Evolutionary conservation across 2,113 vertebrate species (phyloP).

Genomic region (Mola mola): DNA sequence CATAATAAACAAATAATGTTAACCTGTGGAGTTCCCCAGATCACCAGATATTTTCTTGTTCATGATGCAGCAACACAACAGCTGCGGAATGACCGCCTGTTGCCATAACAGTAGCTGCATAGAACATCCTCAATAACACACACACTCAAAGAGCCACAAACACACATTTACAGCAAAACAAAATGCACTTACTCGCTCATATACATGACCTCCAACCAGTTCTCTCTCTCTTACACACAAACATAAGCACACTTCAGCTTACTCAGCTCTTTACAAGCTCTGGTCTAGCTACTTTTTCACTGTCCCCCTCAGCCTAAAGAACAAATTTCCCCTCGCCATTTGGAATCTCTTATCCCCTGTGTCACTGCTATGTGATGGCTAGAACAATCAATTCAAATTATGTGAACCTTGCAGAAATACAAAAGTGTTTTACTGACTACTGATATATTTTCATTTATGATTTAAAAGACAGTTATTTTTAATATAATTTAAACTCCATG

Average conservation of each 20-base stretch:
- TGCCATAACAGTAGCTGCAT: slow-evolving; percentile 56
- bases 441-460: slow-evolving; percentile 49
- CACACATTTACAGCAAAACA: background rate
- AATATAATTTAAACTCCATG: slow-evolving; percentile 58
- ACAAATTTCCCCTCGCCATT: slow-evolving; percentile 49
- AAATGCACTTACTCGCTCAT: slow-evolving; percentile 10
- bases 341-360: slow-evolving; percentile 47
- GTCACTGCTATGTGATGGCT: slow-evolving; percentile 37
- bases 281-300: slow-evolving; percentile 12
- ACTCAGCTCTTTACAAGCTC: slow-evolving; percentile 49
- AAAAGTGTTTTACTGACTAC: slow-evolving; percentile 48
- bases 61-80: slow-evolving; percentile 31
- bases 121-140: slow-evolving; percentile 45
- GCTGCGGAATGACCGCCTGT: slow-evolving; percentile 42
- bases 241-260: slow-evolving; percentile 28
- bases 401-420: slow-evolving; percentile 63
- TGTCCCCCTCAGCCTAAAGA: slow-evolving; percentile 43
- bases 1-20: slow-evolving; percentile 56
- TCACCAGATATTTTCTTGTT: slow-evolving; percentile 22
- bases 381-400: slow-evolving; percentile 66
- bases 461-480: slow-evolving; percentile 56
- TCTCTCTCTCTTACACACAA: no score
- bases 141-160: background rate
- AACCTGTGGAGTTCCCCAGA: slow-evolving; percentile 53
- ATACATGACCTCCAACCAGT: no score